phyloP scores from a whole-genome alignment of 2,797 vertebrate genomes.

The Rhinogobio ventralis region DNA sequence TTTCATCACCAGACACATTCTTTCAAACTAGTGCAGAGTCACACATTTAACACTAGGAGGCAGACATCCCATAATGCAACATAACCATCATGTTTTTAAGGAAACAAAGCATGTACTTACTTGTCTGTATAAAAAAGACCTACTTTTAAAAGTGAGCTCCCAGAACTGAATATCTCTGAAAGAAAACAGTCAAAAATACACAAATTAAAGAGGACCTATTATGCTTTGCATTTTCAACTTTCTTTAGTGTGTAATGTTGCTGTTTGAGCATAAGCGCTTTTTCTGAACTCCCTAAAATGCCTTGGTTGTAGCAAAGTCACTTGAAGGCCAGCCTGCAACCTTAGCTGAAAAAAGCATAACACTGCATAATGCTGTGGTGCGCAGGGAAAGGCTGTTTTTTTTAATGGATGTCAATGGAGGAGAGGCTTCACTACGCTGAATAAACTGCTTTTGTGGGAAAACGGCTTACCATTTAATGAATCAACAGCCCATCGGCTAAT shows the following conservation, averaged over 20 bases:
- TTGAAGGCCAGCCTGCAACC: too few relatives aligned
- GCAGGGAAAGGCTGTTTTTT: too few relatives aligned
- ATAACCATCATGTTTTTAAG: background rate
- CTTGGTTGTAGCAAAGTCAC: background rate
- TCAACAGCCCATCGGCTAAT: too few relatives aligned
- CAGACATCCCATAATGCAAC: constrained; percentile 13
- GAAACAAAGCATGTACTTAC: constrained; percentile 70
- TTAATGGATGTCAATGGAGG: too few relatives aligned
- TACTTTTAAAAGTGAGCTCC: constrained; percentile 87
- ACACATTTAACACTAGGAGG: constrained; percentile 68
- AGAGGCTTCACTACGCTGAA: too few relatives aligned
- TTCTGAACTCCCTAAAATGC: background rate
- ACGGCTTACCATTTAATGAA: too few relatives aligned
- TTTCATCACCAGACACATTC: background rate
- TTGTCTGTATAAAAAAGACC: constrained; percentile 91
- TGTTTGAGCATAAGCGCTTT: background rate
- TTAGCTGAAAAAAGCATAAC: too few relatives aligned
- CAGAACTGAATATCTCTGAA: constrained; percentile 81
- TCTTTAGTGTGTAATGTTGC: background rate
- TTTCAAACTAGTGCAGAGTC: constrained; percentile 18
- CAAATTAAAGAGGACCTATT: background rate
- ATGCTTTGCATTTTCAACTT: background rate
- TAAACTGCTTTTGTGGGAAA: too few relatives aligned
- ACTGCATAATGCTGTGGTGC: too few relatives aligned
- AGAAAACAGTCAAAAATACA: constrained; percentile 9